Base-by-base conservation (phyloP, 2,113 vertebrate genomes). In the Epinephelus lanceolatus region DNA sequence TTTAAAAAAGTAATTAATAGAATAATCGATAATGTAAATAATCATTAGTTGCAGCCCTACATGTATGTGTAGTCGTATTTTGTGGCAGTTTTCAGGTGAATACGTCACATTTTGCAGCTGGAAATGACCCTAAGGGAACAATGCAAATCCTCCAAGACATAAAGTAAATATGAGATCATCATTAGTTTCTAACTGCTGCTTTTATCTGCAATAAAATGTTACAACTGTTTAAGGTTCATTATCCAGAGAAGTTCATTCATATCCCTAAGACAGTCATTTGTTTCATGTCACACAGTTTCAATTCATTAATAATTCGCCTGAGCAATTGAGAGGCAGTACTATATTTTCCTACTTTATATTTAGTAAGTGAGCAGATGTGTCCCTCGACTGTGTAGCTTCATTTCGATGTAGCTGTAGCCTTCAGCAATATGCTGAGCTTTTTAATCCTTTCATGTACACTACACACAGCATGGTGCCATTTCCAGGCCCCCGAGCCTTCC, bases 371-470 rank as follows among this genome's bases (percentile, higher is more conserved):
- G 68, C 92, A 85, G 84, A 80, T 88, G 88, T 68, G 75, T 87
- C 80, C 76, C 83, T 79, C 6, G 45, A 83, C 71, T 42, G 76
- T 75, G 82, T 57, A 40, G 76, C 81, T 81, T 84, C 15, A 80
- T 83, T 86, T 89, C 53, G 68, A 19, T 66, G 47, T 70, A 23
- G 77, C 62, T 45, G 42, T 68, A 25, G 83, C 87, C 86, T 84
- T 91, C 71, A 85, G 91, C 86, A 77, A 78, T 87, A 84, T 81
- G 76, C 86, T 56, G 80, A 87, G 84, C 81, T 89, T 84, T 85
- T 82, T 75, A 86, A 91, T 91, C 87, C 88, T 91, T 91, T 90
- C 90, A 87, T 88, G 89, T 90, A 72, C 77, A 79, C 74, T 17
- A 45, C 71, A 76, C 81, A 53, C 89, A 90, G 87, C 85, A 59